Evolutionary conservation across 2,888 invertebrate genomes (phyloP), one percentile per base, ranked within the genome.

Genomic region (Heteromurus nitidus): DNA sequence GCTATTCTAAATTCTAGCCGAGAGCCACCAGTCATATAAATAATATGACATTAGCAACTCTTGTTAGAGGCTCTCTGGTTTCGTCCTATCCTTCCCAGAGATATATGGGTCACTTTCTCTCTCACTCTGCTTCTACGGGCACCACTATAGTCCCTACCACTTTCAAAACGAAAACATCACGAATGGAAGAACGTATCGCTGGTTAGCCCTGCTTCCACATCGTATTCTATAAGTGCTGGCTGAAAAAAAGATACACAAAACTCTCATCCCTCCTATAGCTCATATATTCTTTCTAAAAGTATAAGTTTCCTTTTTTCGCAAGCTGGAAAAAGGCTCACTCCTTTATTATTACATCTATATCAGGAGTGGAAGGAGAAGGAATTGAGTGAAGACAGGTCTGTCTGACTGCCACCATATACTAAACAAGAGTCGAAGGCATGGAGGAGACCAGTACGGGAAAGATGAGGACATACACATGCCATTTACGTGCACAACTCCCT

Each of bases 1-100:
- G 20, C 79, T 79, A 72, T 79, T 79, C 79, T 70, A 79, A 79
- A 79, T 79, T 79, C 79, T 64, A 70, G 79, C 79, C 70, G 70
- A 79, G 79, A 72, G 79, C 79, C 58, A 79, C 70, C 30, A 79
- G 79, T 79, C 79, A 72, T 77, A 77, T 79, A 70, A 79, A 74
- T 64, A 64, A 74, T 74, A 74, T 74, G 74, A 70, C 55, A 77
- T 77, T 67, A 65, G 42, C 64, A 65, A 55, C 64, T 68, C 70
- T 58, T 60, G 50, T 22, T 44, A n/a, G 44, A 47, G 62, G 53
- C 69, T 67, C 53, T 62, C 65, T 67, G 28, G 36, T 68, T 69
- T 28, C 67, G 31, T n/a, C 50, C n/a, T 5, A n/a, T n/a, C 62
- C 24, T 26, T 42, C 11, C 36, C 62, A 24, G 69, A 82, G 79